Conservation (phyloP, 2,113 vertebrate species). For the Malurus melanocephalus region DNA sequence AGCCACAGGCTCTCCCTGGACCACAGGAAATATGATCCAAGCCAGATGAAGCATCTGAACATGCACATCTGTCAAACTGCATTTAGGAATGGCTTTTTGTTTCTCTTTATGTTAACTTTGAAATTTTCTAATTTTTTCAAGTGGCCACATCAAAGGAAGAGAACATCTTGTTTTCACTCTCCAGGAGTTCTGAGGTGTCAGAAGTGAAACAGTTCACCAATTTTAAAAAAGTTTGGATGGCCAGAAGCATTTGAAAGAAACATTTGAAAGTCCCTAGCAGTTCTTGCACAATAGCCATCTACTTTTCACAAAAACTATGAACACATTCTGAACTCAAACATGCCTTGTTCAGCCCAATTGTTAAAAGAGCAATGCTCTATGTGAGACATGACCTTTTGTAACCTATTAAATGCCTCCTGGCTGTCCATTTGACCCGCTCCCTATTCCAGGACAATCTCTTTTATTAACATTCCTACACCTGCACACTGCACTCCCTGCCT, state of each 20-base stretch:
- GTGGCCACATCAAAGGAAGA: neutral
- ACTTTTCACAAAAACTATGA: neutral
- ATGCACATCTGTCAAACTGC: neutral
- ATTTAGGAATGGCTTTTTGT: neutral
- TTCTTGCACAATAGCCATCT: neutral
- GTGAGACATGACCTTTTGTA: neutral
- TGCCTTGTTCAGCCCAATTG: neutral
- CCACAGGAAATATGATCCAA: conserved; percentile 1
- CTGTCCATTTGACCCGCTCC: neutral
- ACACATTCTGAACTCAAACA: neutral
- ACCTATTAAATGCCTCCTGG: neutral
- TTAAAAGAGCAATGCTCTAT: neutral
- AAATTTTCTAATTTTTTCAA: neutral
- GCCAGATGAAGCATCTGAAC: neutral
- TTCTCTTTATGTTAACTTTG: conserved; percentile 3
- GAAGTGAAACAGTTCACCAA: neutral
- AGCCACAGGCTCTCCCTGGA: neutral
- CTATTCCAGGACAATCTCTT: neutral
- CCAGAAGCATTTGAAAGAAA: neutral
- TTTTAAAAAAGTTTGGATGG: neutral
- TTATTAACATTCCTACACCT: neutral
- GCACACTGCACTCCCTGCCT: neutral
- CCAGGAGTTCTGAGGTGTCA: neutral
- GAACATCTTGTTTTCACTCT: conserved; percentile 27
- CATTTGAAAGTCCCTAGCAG: neutral